A percentile compares a stretch with the other conserved stretches of the same genome.
Evolutionary conservation across 2,888 invertebrate genomes (phyloP).

Genomic region (Xestia sexstrigata): DNA sequence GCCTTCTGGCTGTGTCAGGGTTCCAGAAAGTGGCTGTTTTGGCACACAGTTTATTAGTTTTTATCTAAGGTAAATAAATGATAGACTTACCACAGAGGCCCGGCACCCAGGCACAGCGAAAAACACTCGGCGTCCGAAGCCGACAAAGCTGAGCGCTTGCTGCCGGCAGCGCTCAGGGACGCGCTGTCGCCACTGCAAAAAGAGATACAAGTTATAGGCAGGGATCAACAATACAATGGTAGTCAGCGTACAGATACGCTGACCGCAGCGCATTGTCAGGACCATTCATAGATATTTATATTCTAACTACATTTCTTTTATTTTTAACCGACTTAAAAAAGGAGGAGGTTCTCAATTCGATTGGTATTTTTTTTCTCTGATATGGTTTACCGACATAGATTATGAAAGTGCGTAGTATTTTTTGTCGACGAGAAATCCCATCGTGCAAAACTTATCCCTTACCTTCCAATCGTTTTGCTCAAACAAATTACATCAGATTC

Average conservation of each 20-base stretch:
- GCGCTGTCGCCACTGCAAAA: conserved; percentile 85
- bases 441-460: neutral
- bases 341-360: too few species aligned
- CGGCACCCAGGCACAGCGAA: conserved; percentile 98
- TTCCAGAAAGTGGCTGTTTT: too few species aligned
- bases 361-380: too few species aligned
- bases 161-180: conserved; percentile 86
- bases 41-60: too few species aligned
- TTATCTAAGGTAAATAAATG: neutral
- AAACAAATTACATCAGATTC: conserved; percentile 38
- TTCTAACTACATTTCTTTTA: too few species aligned
- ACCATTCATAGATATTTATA: too few species aligned
- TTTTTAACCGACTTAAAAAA: too few species aligned
- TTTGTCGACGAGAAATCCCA: neutral
- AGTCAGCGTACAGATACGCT: too few species aligned
- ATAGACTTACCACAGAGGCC: conserved; percentile 98
- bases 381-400: neutral
- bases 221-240: too few species aligned
- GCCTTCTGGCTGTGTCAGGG: too few species aligned
- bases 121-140: conserved; percentile 94
- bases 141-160: conserved; percentile 93
- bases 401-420: neutral
- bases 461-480: conserved; percentile 41
- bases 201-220: neutral
- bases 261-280: too few species aligned